phyloP scores from a whole-genome alignment of 2,888 invertebrate species.

The Encarsia formosa region DNA sequence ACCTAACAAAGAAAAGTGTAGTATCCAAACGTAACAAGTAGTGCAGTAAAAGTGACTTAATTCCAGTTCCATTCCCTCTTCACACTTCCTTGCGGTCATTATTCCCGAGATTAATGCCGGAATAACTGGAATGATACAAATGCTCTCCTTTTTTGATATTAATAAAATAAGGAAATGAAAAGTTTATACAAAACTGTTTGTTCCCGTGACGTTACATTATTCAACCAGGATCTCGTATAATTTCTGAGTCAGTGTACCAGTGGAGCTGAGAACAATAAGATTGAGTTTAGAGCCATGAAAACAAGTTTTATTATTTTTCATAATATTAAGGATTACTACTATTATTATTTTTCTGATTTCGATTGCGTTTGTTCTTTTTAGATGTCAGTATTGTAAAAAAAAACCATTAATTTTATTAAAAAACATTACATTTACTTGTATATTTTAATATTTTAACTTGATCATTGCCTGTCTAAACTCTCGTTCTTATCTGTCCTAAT shows the following conservation, averaged over 20 bases:
- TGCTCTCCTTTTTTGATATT: not conserved
- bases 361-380: too few species aligned
- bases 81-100: constrained; percentile 2
- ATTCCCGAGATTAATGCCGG: not conserved
- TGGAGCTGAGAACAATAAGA: constrained; percentile 1
- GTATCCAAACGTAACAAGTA: constrained; percentile 22
- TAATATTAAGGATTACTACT: too few species aligned
- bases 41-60: constrained; percentile 23
- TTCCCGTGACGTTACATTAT: constrained; percentile 15
- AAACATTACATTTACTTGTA: too few species aligned
- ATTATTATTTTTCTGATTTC: too few species aligned
- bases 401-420: too few species aligned
- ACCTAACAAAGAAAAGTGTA: too few species aligned
- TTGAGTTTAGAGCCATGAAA: too few species aligned
- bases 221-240: constrained; percentile 17
- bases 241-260: constrained; percentile 15
- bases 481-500: too few species aligned
- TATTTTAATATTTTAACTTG: too few species aligned
- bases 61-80: not conserved
- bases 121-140: constrained; percentile 9
- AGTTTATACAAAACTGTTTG: not conserved
- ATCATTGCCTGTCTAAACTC: too few species aligned
- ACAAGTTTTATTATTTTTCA: too few species aligned
- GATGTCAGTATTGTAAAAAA: too few species aligned
- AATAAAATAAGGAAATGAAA: constrained; percentile 11